A percentile compares a stretch with the other conserved stretches of the same genome.
Evolutionary conservation across 2,113 vertebrate species (phyloP).

Genomic region (Trochalopteron elliotii): DNA sequence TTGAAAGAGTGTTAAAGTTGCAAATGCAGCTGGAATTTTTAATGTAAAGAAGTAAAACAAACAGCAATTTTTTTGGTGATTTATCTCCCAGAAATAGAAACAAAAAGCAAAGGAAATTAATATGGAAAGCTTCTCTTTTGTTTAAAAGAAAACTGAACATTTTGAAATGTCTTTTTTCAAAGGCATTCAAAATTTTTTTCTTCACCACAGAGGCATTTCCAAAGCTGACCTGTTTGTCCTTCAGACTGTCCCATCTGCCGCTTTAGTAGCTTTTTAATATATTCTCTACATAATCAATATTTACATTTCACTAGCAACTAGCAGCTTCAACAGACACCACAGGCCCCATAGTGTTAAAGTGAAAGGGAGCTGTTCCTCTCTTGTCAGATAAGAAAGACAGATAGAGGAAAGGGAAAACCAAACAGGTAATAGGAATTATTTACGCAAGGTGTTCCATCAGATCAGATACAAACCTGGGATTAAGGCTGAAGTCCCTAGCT

Average conservation of each 20-base stretch:
- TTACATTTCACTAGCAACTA: slow-evolving; percentile 24
- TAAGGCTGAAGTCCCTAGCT: background rate
- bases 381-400: background rate
- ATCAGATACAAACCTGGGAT: background rate
- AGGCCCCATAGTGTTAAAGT: background rate
- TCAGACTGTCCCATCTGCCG: background rate
- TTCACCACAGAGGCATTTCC: background rate
- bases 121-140: background rate
- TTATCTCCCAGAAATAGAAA: background rate
- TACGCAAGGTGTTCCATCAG: background rate
- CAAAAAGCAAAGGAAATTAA: background rate
- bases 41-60: background rate
- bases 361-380: background rate
- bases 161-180: background rate
- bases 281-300: slow-evolving; percentile 46
- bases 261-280: background rate
- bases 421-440: background rate
- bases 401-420: background rate
- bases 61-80: background rate
- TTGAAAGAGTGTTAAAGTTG: background rate
- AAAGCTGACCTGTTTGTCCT: slow-evolving; percentile 4
- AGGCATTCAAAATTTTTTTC: background rate
- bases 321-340: background rate
- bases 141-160: background rate
- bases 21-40: background rate